Evolutionary conservation across 2,113 vertebrate species (phyloP).

Genomic region (Chelonoidis abingdonii): DNA sequence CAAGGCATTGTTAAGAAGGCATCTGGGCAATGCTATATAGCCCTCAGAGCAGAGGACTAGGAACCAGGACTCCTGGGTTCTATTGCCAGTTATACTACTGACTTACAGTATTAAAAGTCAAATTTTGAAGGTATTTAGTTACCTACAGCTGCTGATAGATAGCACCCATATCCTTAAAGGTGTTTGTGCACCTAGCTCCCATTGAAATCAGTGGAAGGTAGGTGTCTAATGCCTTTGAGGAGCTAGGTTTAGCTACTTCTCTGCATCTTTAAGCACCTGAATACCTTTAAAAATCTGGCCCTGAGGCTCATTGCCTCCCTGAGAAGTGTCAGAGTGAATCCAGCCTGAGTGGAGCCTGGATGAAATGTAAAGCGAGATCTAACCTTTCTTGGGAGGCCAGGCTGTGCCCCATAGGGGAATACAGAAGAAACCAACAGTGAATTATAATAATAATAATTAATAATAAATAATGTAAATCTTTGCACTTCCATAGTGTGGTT

Average conservation of each 20-base stretch:
- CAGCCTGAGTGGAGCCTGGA: not conserved
- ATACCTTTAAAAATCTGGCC: not conserved
- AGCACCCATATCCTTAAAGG: not conserved
- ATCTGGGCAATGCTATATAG: not conserved
- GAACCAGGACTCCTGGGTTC: constrained; percentile 16
- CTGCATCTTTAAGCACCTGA: not conserved
- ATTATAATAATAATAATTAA: constrained; percentile 6
- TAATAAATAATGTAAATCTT: constrained; percentile 47
- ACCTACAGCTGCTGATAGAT: not conserved
- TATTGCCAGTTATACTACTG: not conserved
- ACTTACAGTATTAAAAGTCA: not conserved
- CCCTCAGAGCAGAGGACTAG: not conserved
- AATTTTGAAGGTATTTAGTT: constrained; percentile 50
- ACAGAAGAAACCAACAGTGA: not conserved
- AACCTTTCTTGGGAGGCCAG: not conserved
- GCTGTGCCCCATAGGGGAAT: not conserved
- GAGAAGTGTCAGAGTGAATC: not conserved
- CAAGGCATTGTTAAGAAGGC: not conserved
- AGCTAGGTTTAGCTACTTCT: not conserved
- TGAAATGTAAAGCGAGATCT: not conserved
- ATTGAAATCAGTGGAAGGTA: not conserved
- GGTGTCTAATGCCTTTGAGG: not conserved
- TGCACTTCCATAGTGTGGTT: constrained; percentile 6
- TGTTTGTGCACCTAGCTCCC: not conserved
- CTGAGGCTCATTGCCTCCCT: not conserved